Conservation (phyloP, 2,888 invertebrate genomes). For the Coleophora deauratella region DNA sequence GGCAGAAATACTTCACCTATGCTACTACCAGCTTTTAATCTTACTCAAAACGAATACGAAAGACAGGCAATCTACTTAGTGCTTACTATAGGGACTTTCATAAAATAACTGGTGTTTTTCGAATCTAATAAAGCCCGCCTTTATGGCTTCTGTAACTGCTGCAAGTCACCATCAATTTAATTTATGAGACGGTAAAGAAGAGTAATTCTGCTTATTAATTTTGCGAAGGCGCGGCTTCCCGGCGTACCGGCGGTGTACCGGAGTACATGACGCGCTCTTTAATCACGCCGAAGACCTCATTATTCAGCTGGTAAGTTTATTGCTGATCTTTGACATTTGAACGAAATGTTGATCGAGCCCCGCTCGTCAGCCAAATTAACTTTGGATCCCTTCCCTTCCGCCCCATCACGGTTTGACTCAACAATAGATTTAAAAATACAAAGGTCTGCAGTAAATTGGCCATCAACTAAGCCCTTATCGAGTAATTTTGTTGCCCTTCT, state of each 20-base stretch:
- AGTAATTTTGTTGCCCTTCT: constrained; percentile 39
- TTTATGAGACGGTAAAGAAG: constrained; percentile 61
- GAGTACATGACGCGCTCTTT: constrained; percentile 12
- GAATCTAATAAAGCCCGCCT: constrained; percentile 50
- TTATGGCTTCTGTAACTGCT: constrained; percentile 54
- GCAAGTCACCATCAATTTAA: constrained; percentile 58
- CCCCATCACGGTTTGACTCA: constrained; percentile 11
- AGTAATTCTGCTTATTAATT: constrained; percentile 68
- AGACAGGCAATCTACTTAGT: too few species aligned
- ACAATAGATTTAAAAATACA: constrained; percentile 30
- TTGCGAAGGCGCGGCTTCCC: constrained; percentile 52
- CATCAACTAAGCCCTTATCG: constrained; percentile 40
- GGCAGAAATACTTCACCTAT: too few species aligned
- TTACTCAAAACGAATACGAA: too few species aligned
- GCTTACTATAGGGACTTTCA: neutral
- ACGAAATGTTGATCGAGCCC: too few species aligned
- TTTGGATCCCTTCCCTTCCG: constrained; percentile 18
- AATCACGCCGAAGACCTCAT: constrained; percentile 27
- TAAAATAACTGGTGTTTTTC: constrained; percentile 43
- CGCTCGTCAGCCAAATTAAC: constrained; percentile 14
- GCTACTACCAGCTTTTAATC: too few species aligned
- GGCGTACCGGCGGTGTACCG: constrained; percentile 37
- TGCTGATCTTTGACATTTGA: constrained; percentile 24
- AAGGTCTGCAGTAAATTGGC: constrained; percentile 29
- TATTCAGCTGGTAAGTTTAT: constrained; percentile 24